Base-by-base conservation (phyloP, 2,888 invertebrate species). In the Spicauda simplicius region DNA sequence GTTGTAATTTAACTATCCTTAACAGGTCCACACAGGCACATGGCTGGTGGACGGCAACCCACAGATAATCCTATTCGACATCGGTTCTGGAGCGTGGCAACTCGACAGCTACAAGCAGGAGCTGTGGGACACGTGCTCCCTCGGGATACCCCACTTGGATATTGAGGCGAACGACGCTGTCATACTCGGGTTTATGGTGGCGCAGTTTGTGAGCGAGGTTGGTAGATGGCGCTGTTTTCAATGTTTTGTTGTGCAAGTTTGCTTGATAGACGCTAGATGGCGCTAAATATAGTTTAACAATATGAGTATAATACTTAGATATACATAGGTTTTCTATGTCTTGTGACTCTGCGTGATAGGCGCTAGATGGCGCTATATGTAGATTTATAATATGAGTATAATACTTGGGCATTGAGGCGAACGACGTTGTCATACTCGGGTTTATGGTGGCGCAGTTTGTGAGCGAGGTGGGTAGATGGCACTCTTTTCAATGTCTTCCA, bases 11-110 rank as follows among this genome's bases (percentile, higher is more conserved):
- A 33, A 25, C 25, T 6, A 2, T 41, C 14, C 2, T 41, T 14
- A 1, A 41, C 14, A 97, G 97, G 94, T 98, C 11, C 96, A 97
- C 80, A 98, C 98, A 41, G 99, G 99, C n/a, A 96, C 99, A 2
- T 99, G 99, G 99, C 90, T 99, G 59, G 99, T 99, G 2, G 99
- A 99, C 82, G 99, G 99, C n/a, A 99, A 99, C 93, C 99, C 99
- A 0, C 98, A 98, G 87, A 97, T 99, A 53, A 96, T 99, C 64
- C 94, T 99, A 4, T 99, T 99, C 93, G 99, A 99, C 87, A 97
- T 99, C 82, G 98, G 98, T 0, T 98, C 98, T 0, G 99, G 97
- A 0, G 97, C 98, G 0, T 98, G 98, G 97, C 98, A 98, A 86
- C 87, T 99, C 80, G 98, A 99, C 85, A 96, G 97, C 69, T 99